Base-by-base conservation (phyloP, 2,113 vertebrate genomes). In the Lamprologus sp. region DNA sequence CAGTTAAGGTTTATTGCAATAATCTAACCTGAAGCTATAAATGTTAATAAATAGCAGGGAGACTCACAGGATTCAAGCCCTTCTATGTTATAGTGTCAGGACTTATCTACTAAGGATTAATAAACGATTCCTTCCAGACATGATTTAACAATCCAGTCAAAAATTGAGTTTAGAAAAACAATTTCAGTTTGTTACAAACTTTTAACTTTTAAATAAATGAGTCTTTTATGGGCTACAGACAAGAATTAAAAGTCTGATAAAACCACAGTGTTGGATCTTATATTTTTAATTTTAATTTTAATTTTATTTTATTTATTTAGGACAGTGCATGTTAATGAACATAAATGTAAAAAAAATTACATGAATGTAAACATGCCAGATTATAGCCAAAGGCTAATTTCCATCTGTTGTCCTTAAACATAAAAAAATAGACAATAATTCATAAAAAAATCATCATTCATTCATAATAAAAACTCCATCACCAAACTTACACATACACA, bases 81-180 rank as follows among this genome's bases (percentile, higher is more conserved):
- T 77, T 13, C 26, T 2, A 0, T 1, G 11, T 77, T 12, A 51
- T 8, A 77, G 42, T 5, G 23, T 49, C 0, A 31, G 45, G 70
- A 49, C 42, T 31, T 28, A 1, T 49, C 14, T 31, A 19, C 14
- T 1, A 31, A 77, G 23, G 42, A 19, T 5, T 77, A 49, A 77
- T 49, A 31, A 77, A 49, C 1, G 0, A 49, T 75, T 75, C 68
- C 37, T 10, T 28, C 23, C 23, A 3, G 70, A 47, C 40, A 47
- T 19, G 0, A 47, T 75, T 75, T 5, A 75, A 19, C 14, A 47
- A 5, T 28, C 15, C 0, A 47, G 40, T 47, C 14, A 47, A 42
- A 42, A 9, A 75, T 1, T 26, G 14, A 47, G 68, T 14, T 47
- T 47, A 45, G 23, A 75, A 47, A 75, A 75, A 19, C 1, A 17